Percentiles rank a stretch among this genome's conserved stretches.
Evolutionary conservation across 2,113 vertebrate species (phyloP).

Genomic region (Sigmodon hispidus): DNA sequence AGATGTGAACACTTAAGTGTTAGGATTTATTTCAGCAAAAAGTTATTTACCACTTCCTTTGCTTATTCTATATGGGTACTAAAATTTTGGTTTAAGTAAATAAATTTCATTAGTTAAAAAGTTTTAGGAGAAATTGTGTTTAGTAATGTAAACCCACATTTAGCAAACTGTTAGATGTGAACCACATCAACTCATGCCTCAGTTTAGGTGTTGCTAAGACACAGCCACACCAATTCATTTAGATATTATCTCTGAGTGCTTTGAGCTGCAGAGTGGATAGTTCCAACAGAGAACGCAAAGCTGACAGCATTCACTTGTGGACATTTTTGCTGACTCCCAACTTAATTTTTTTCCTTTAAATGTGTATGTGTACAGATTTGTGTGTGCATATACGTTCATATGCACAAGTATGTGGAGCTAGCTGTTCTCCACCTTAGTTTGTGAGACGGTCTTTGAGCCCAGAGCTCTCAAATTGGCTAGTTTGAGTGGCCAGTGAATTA

Average conservation of each 20-base stretch:
- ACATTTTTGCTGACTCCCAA: background rate
- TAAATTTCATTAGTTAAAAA: conserved; percentile 36
- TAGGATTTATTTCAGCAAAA: conserved; percentile 56
- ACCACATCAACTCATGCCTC: background rate
- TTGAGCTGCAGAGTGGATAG: background rate
- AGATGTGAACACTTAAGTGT: background rate
- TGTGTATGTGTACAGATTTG: background rate
- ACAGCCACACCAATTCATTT: background rate
- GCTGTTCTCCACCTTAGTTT: too few relatives aligned
- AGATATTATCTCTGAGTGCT: background rate
- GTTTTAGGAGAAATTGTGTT: conserved; percentile 36
- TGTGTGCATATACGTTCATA: background rate
- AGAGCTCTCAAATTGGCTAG: background rate
- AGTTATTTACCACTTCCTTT: conserved; percentile 13
- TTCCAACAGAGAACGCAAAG: background rate
- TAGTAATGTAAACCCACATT: background rate
- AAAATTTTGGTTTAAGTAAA: background rate
- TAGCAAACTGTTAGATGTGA: background rate
- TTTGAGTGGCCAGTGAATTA: background rate
- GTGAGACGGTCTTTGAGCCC: background rate
- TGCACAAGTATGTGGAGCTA: background rate
- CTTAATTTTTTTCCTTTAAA: background rate
- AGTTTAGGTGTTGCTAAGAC: background rate
- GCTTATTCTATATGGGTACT: background rate
- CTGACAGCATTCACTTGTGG: background rate